These are phyloP conservation scores for Clunio marinus DNA, from an alignment of 2,888 invertebrate genomes.

Conservation along the genomic window DNA sequence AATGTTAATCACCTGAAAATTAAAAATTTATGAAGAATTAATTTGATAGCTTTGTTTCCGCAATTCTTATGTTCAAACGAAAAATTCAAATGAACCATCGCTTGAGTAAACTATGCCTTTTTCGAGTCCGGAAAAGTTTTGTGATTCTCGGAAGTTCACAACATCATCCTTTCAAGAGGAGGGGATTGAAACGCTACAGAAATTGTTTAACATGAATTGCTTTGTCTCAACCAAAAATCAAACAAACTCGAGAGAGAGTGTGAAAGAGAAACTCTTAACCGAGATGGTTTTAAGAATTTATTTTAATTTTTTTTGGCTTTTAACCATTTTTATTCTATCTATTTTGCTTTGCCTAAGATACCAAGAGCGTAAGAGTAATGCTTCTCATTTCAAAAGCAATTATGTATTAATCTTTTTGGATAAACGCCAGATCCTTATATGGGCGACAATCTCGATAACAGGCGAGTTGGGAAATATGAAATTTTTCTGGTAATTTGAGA, in stretches of 20 bases:
- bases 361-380: constrained; percentile 22
- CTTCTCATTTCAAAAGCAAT: constrained; percentile 33
- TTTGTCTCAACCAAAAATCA: too few relatives aligned
- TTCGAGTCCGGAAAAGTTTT: too few relatives aligned
- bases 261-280: constrained; percentile 10
- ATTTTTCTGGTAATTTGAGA: constrained; percentile 7
- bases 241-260: not conserved
- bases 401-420: constrained; percentile 39
- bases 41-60: too few relatives aligned
- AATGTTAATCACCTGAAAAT: too few relatives aligned
- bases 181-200: not conserved
- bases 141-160: too few relatives aligned
- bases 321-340: not conserved
- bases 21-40: too few relatives aligned
- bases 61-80: too few relatives aligned
- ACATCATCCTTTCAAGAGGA: too few relatives aligned
- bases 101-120: too few relatives aligned
- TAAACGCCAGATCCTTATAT: constrained; percentile 26
- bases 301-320: constrained; percentile 23
- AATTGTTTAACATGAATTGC: too few relatives aligned
- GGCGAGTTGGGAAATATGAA: not conserved
- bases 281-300: constrained; percentile 34
- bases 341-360: too few relatives aligned
- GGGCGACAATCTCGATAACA: constrained; percentile 36
- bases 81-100: too few relatives aligned